Evolutionary conservation across 2,797 vertebrate genomes (phyloP), one percentile per base, ranked within the genome.

Genomic region (Sebastes kiyomatsui): DNA sequence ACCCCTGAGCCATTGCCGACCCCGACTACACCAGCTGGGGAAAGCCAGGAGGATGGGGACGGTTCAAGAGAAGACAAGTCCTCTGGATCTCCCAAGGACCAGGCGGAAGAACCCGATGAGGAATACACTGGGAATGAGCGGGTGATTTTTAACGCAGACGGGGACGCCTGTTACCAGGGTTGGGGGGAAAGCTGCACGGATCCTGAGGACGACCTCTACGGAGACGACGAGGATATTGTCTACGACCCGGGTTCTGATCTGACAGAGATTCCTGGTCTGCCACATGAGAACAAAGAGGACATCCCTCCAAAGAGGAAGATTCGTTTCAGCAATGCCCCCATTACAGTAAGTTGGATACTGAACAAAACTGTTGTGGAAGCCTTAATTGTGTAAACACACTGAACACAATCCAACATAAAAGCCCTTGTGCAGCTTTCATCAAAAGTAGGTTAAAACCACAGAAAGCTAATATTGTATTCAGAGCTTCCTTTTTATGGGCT

Each of bases 151-250:
- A 97, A 95, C 2, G 94, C 95, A 1, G 96, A 96, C 3, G 95
- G 95, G 12, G 96, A 96, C 1, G 96, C 95, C 52, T 96, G 96
- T 84, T 98, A 96, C 92, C 97, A 98, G 65, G 97, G 98, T 70
- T 99, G 98, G 98, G 98, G 96, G 62, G 97, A 98, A 92, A 97
- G 97, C 75, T 97, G 96, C 91, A 98, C 97, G 0, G 98, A 99
- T 67, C 96, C 96, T 1, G 97, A 98, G 74, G 97, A 98, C 72
- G 97, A 98, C 88, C 95, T 97, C 70, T 97, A 97, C 11, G 98
- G 97, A 28, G 98, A 99, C 12, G 93, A 94, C 4, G 98, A 98
- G 77, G 97, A 97, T 85, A 94, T 92, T 65, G 96, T 93, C 90
- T 99, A 97, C 0, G 97, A 98, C 78, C 97, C 97, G 0, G 97